Base-by-base conservation (phyloP, 2,888 invertebrate genomes). In the Vesta saturnalis region DNA sequence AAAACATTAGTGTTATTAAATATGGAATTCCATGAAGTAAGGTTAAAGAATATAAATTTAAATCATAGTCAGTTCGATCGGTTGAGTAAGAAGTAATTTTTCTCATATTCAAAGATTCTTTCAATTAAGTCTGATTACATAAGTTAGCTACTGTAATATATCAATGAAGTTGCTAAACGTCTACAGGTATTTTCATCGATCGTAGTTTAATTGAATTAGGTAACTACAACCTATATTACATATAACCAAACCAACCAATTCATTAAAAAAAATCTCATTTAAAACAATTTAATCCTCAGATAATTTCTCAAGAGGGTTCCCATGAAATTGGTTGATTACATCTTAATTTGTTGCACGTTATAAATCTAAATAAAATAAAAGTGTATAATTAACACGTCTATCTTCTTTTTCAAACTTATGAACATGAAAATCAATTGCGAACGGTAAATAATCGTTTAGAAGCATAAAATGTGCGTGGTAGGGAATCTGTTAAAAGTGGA, bases 371-470 rank as follows among this genome's bases (percentile, higher is more conserved):
- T 3, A 12, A 18, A 15, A 19, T 54, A 19, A 54, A 14, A 54
- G 18, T 22, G n/a, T 22, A 12, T 54, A 4, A 49, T 49, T n/a
- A 49, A 16, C 15, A 49, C n/a, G 8, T 15, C 10, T 18, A 30
- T 16, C 15, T 23, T 23, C 15, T 35, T 56, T 56, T 8, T 18
- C 14, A 23, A 21, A 46, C 15, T 57, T 58, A 52, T 19, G 15
- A 15, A 30, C 59, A 23, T 18, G 55, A 52, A 58, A 63, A 58
- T 67, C 67, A 62, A 63, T 59, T 43, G 61, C 46, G 52, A 67
- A 23, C 59, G 58, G 62, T 67, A 67, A 63, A 60, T 64, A 60
- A 68, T 57, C 68, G 57, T 68, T 68, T 55, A 64, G 55, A 47
- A 49, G 60, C 52, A 64, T 64, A 56, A 64, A 68, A 60, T 60